Conservation (phyloP, 1,140 invertebrate species). For the Drosophila tropicalis region DNA sequence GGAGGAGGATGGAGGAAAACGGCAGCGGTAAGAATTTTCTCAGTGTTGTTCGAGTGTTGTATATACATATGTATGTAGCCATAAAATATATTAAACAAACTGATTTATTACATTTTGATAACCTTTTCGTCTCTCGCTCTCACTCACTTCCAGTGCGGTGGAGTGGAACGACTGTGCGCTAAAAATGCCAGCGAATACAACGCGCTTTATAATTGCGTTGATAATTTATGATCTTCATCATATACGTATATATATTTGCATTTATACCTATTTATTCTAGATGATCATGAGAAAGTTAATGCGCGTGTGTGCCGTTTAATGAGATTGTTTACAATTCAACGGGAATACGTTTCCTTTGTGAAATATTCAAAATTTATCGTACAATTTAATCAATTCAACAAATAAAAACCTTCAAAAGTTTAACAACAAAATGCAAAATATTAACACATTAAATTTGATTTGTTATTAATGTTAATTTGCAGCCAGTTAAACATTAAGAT, state of each 20-base stretch:
- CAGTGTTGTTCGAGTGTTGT: conserved; percentile 27
- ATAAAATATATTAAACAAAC: conserved; percentile 74
- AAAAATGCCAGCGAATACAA: conserved; percentile 57
- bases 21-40: conserved; percentile 31
- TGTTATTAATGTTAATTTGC: conserved; percentile 32
- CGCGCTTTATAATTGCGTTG: conserved; percentile 65
- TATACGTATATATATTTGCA: conserved; percentile 39
- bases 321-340: conserved; percentile 59
- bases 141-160: conserved; percentile 30
- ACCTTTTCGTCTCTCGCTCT: conserved; percentile 46
- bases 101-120: conserved; percentile 80
- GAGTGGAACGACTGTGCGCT: conserved; percentile 59
- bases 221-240: conserved; percentile 64
- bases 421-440: conserved; percentile 19
- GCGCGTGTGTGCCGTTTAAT: conserved; percentile 47
- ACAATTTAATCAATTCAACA: conserved; percentile 15
- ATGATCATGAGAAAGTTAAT: conserved; percentile 15
- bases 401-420: background rate
- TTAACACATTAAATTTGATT: conserved; percentile 19
- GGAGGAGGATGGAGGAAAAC: conserved; percentile 6
- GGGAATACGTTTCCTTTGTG: conserved; percentile 24
- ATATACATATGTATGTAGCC: conserved; percentile 13
- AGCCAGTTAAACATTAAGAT: conserved; percentile 19
- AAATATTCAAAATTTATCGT: conserved; percentile 1
- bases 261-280: conserved; percentile 28